Base-by-base conservation (phyloP, 2,888 invertebrate genomes). In the Arge pagana region DNA sequence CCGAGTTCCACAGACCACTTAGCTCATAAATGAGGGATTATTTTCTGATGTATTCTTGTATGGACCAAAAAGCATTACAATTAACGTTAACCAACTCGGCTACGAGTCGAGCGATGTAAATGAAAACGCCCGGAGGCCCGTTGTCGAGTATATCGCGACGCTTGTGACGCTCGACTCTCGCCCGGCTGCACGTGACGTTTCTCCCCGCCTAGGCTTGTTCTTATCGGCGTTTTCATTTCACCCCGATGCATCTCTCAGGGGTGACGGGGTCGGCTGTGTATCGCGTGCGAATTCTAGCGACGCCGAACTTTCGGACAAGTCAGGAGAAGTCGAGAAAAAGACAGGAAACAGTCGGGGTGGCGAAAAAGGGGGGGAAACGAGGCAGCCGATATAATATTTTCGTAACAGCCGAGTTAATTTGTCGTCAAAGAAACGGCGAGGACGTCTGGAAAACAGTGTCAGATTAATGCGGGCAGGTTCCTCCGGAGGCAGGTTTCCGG, bases 1-100 rank as follows among this genome's bases (percentile, higher is more conserved):
- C 68, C 64, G 66, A 71, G 70, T 69, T 71, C 68, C 68, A 70
- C 71, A 72, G 72, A 73, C 72, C 71, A 74, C 74, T 74, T 72
- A 71, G 68, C 71, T 71, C 71, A 71, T 73, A 72, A 74, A 74
- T 70, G 73, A 72, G 67, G 68, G 68, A 74, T 74, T 73, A 74
- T 72, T 74, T 71, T 70, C 72, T 71, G 71, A 67, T 70, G 71
- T 69, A 70, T 70, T 71, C 73, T 65, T 65, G 68, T 68, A 72
- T 70, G 72, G 71, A 64, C 68, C 66, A 70, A 71, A 71, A 71
- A 72, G 68, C 72, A 72, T 74, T 70, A 71, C 71, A 74, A 74
- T 74, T 74, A 72, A 72, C 68, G 70, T 66, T 67, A 70, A 70
- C 67, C 67, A 71, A 70, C 65, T 70, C 59, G 64, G 58, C 61